Percentiles rank a stretch among this genome's conserved stretches.
phyloP scores from a whole-genome alignment of 2,797 vertebrate genomes.

The Rhodeus uyekii region DNA sequence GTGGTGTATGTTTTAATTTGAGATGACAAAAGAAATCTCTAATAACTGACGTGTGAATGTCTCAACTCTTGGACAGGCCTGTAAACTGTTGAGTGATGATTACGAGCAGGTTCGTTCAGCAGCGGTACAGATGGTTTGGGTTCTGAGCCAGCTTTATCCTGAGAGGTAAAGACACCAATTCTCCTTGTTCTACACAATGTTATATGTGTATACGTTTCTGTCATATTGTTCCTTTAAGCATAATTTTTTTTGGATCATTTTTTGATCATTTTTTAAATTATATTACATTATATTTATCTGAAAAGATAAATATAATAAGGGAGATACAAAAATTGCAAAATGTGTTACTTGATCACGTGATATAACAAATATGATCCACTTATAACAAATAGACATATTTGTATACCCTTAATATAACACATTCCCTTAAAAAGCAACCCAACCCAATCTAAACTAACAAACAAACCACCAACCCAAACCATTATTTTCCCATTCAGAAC shows the following conservation, averaged over 20 bases:
- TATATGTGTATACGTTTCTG: not conserved
- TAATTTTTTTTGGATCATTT: no score
- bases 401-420: not conserved
- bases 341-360: not conserved
- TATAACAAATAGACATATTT: not conserved
- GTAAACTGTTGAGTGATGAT: constrained; percentile 90
- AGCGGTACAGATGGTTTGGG: constrained; percentile 94
- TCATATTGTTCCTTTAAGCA: no score
- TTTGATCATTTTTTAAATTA: not conserved
- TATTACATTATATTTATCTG: not conserved
- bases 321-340: not conserved
- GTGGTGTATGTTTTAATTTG: not conserved
- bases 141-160: constrained; percentile 93
- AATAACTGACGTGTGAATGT: not conserved
- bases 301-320: not conserved
- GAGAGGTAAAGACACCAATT: constrained; percentile 81
- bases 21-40: not conserved
- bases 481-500: not conserved
- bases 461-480: not conserved
- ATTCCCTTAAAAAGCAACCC: not conserved
- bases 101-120: constrained; percentile 97
- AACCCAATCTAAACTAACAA: not conserved
- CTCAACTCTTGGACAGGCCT: constrained; percentile 77
- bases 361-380: not conserved
- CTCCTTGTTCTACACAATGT: not conserved